Base-by-base conservation (phyloP, 1,140 invertebrate genomes). In the Diploscapter pachys region DNA sequence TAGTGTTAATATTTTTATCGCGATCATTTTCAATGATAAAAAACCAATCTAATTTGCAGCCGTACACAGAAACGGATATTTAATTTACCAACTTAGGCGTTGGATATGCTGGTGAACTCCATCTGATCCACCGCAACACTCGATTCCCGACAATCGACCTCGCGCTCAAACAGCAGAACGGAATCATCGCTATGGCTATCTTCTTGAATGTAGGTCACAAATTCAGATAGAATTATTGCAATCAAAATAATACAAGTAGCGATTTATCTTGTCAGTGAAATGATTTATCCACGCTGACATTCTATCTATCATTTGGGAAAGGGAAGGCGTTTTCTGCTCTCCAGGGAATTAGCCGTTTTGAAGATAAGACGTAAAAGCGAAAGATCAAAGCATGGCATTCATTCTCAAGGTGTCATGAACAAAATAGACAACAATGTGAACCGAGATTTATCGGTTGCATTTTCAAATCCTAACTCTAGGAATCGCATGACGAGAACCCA, bases 81-180 rank as follows among this genome's bases (percentile, higher is more conserved):
- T 31, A 31, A 31, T 31, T 31, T 31, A 31, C 8, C 48, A 6
- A 48, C 64, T 13, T 9, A 71, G 71, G 82, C 0, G 83, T 85
- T 56, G 83, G 83, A 5, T 85, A 85, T 75, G 84, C 84, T 5
- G 83, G 82, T 31, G 83, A 84, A 67, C 67, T 80, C 9, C 82
- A 84, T 61, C 78, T 83, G 50, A 79, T 85, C 54, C 83, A 85
- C 71, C 78, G 81, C 31, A 85, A 83, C 50, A 66, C 83, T 55
- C 82, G 85, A 57, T 83, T 82, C 78, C 62, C 84, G 0, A 83
- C 57, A 49, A 55, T 85, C 68, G 81, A 78, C 3, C 71, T 71
- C 5, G 83, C 83, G 8, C 62, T 81, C 11, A 85, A 85, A 71
- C 81, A 84, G 55, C 84, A 83, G n/a, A 77, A 85, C 63, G 83